Evolutionary conservation across 2,113 vertebrate genomes (phyloP).

Genomic region (Scalopus aquaticus): DNA sequence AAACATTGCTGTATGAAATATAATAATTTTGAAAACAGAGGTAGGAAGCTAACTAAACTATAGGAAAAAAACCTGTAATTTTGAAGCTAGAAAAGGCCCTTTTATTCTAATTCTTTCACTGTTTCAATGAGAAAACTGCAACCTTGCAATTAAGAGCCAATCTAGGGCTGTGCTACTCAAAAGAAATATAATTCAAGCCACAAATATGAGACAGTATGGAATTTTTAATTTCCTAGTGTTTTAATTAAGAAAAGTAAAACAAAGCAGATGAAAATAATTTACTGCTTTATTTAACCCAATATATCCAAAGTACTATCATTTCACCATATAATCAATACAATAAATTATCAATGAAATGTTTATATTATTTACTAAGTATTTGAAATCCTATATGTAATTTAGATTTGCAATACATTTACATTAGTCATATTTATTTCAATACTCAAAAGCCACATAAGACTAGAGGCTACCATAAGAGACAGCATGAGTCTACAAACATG

Average conservation of each 20-base stretch:
- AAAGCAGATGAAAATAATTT: background rate
- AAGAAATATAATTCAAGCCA: slow-evolving; percentile 16
- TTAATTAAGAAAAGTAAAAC: slow-evolving; percentile 1
- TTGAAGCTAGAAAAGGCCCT: background rate
- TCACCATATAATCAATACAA: background rate
- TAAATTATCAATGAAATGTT: background rate
- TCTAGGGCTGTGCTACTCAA: background rate
- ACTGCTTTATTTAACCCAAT: background rate
- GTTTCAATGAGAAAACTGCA: slow-evolving; percentile 8
- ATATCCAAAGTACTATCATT: slow-evolving; percentile 26
- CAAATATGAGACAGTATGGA: background rate
- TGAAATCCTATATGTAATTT: background rate
- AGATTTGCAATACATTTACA: background rate
- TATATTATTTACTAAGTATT: background rate
- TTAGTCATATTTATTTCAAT: background rate
- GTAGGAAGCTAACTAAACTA: slow-evolving; percentile 18
- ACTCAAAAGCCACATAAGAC: background rate
- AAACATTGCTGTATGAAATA: slow-evolving; percentile 67
- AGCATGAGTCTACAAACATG: background rate
- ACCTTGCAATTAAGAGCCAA: background rate
- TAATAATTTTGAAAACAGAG: slow-evolving; percentile 43
- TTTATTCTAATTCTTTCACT: slow-evolving; percentile 18
- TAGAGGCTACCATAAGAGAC: background rate
- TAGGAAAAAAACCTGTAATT: background rate
- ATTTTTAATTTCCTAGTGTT: background rate